phyloP scores from a whole-genome alignment of 2,113 vertebrate species.

The Larimichthys polyactis region DNA sequence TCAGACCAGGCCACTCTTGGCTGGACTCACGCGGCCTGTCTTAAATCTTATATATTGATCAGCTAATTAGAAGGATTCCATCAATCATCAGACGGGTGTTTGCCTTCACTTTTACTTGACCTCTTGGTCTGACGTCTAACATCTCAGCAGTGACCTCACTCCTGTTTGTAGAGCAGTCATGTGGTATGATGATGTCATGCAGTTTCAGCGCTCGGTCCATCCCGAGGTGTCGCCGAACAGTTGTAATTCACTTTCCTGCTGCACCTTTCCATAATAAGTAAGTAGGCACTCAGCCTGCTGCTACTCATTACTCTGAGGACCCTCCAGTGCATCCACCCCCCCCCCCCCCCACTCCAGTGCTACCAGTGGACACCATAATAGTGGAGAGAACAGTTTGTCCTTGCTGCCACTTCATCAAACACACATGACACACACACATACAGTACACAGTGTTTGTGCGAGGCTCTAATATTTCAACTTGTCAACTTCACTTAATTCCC shows the following conservation, averaged over 20 bases:
- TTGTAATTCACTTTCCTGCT: constrained; percentile 70
- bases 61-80: constrained; percentile 63
- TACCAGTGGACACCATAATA: constrained; percentile 57
- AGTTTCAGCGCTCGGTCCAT: constrained; percentile 17
- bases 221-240: constrained; percentile 53
- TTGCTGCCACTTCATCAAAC: constrained; percentile 31
- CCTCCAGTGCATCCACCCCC: constrained; percentile 61
- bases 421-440: constrained; percentile 19
- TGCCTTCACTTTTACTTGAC: constrained; percentile 38
- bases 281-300: constrained; percentile 67
- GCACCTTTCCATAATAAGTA: constrained; percentile 72
- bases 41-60: constrained; percentile 72
- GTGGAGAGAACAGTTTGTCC: constrained; percentile 61
- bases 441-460: not conserved
- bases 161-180: constrained; percentile 5
- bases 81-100: constrained; percentile 58
- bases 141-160: constrained; percentile 46
- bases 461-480: constrained; percentile 46
- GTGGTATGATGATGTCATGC: constrained; percentile 65
- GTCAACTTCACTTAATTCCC: constrained; percentile 49
- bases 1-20: constrained; percentile 36
- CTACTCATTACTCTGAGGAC: constrained; percentile 76
- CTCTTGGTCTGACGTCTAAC: constrained; percentile 12
- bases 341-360: constrained; percentile 55
- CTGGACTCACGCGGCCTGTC: constrained; percentile 12